phyloP scores from a whole-genome alignment of 1,140 invertebrate genomes.

The Nasonia vitripennis region DNA sequence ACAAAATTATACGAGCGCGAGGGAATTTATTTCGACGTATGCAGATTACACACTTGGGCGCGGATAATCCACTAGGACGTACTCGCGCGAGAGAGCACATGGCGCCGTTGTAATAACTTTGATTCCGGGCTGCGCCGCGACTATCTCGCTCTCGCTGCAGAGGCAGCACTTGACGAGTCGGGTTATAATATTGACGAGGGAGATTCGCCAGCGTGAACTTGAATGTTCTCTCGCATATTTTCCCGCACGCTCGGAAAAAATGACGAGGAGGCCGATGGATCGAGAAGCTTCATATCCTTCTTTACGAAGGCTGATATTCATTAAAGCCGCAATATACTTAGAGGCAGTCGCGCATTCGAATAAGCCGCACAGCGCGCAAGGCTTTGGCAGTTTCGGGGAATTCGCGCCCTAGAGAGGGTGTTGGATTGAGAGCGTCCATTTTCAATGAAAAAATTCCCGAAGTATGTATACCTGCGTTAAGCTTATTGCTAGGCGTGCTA shows the following conservation, averaged over 20 bases:
- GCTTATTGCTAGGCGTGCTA: too few species aligned
- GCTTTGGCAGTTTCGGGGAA: too few species aligned
- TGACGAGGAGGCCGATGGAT: too few species aligned
- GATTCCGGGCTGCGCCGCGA: neutral
- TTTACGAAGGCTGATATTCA: conserved; percentile 62
- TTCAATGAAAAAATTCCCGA: too few species aligned
- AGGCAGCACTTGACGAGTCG: conserved; percentile 23
- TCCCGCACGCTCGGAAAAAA: neutral
- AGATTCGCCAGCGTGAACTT: neutral
- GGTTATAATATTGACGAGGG: neutral
- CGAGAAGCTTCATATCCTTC: neutral
- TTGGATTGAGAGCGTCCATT: too few species aligned
- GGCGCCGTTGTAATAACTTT: conserved; percentile 35
- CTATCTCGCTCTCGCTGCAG: neutral
- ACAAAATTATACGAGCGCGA: conserved; percentile 28
- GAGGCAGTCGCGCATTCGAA: neutral
- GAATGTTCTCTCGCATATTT: neutral
- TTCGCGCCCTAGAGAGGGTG: too few species aligned
- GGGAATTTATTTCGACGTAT: conserved; percentile 38
- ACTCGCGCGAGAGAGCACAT: neutral
- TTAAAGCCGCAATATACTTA: conserved; percentile 46
- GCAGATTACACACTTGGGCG: conserved; percentile 30
- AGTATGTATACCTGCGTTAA: too few species aligned
- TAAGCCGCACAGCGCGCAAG: too few species aligned
- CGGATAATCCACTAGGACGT: conserved; percentile 14